Conservation (phyloP, 2,113 vertebrate species). For the Heterochromis multidens region DNA sequence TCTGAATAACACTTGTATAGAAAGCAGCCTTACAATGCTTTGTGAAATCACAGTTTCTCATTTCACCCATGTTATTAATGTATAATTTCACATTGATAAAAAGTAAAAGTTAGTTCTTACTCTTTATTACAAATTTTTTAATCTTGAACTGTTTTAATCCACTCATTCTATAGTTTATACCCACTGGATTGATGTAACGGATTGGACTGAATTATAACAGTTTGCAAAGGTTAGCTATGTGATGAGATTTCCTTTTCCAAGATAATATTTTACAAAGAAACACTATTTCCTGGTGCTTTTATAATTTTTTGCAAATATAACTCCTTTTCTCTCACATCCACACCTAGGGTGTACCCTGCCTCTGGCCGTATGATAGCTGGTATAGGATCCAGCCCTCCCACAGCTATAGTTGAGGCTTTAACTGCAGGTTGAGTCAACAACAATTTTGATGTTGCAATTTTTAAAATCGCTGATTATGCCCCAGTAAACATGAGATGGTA, state of each 20-base stretch:
- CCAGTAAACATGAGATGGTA: not conserved
- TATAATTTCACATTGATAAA: not conserved
- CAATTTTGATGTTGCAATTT: not conserved
- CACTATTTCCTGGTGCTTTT: not conserved
- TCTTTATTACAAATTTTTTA: not conserved
- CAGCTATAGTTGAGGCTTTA: not conserved
- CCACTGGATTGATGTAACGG: no score
- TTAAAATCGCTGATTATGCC: not conserved
- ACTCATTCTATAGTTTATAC: not conserved
- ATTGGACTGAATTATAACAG: not conserved
- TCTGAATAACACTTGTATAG: slow-evolving; percentile 16
- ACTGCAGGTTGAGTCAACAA: not conserved
- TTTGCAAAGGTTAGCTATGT: not conserved
- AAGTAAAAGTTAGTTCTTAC: not conserved
- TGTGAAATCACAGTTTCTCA: not conserved
- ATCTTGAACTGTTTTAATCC: not conserved
- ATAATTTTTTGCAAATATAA: not conserved
- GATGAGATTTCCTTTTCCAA: not conserved
- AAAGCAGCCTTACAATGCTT: not conserved
- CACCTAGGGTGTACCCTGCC: not conserved
- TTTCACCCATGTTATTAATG: not conserved
- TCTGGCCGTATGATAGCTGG: not conserved
- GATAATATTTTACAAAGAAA: not conserved
- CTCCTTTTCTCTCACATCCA: not conserved
- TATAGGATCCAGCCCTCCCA: not conserved